phyloP scores from a whole-genome alignment of 2,888 invertebrate genomes.

The Brachylomia viminalis region DNA sequence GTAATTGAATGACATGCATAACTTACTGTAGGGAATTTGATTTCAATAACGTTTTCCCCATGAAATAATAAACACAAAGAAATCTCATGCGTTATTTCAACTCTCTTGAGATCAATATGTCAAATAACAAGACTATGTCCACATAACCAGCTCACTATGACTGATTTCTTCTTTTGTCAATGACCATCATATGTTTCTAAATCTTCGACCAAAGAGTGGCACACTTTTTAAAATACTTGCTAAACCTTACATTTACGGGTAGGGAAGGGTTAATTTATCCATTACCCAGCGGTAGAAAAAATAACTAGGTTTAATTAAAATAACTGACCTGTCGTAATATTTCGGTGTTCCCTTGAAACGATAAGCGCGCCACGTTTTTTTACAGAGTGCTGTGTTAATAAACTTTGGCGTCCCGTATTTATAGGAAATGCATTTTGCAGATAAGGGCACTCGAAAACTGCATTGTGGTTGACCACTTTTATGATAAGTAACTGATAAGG shows the following conservation, averaged over 20 bases:
- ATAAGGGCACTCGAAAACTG: conserved; percentile 19
- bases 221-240: background rate
- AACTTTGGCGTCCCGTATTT: conserved; percentile 23
- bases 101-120: background rate
- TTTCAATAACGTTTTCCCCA: background rate
- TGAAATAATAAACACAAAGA: too few species aligned
- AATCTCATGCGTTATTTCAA: background rate
- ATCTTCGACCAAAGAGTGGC: too few species aligned
- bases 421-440: conserved; percentile 38
- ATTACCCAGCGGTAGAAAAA: background rate
- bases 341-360: conserved; percentile 11
- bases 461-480: conserved; percentile 49
- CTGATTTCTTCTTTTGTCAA: background rate
- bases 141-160: background rate
- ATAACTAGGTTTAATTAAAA: background rate
- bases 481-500: conserved; percentile 24
- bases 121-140: too few species aligned
- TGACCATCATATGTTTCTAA: background rate
- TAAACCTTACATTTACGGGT: background rate
- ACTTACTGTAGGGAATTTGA: background rate
- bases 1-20: background rate
- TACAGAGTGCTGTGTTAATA: conserved; percentile 9
- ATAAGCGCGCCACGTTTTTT: conserved; percentile 22
- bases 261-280: background rate
- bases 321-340: conserved; percentile 42